Evolutionary conservation across 1,140 invertebrate genomes (phyloP).

Genomic region (Eufriesea mexicana): DNA sequence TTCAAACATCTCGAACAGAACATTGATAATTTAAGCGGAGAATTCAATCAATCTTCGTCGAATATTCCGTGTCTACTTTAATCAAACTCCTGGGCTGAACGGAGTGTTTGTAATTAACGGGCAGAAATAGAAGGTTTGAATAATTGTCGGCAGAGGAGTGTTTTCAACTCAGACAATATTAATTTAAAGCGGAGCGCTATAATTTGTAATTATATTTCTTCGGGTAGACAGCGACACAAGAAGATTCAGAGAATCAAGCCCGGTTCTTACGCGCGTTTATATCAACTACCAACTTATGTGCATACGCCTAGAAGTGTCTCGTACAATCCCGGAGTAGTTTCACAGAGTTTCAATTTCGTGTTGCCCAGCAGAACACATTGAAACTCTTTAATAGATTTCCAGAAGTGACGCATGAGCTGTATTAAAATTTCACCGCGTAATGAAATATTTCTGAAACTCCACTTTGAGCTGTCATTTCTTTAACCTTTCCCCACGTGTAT

Average conservation of each 20-base stretch:
- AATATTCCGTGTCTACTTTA: conserved; percentile 17
- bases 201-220: conserved; percentile 44
- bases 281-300: neutral
- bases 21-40: neutral
- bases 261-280: neutral
- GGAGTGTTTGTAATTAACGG: conserved; percentile 28
- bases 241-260: neutral
- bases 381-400: conserved; percentile 50
- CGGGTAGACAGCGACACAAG: neutral
- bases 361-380: neutral
- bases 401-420: neutral
- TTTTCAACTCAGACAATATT: conserved; percentile 32
- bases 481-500: neutral
- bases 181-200: conserved; percentile 24
- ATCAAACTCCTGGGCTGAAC: neutral
- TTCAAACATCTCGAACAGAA: neutral
- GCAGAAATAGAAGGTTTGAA: neutral
- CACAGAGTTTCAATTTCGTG: conserved; percentile 29
- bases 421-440: conserved; percentile 27
- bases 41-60: conserved; percentile 18
- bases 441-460: neutral
- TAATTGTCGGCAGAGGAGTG: conserved; percentile 9
- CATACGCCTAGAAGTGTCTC: conserved; percentile 8
- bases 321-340: conserved; percentile 29
- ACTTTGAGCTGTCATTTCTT: neutral